These are phyloP conservation scores for Stratiomys singularior DNA, from an alignment of 2,888 invertebrate species.

Conservation along the genomic window DNA sequence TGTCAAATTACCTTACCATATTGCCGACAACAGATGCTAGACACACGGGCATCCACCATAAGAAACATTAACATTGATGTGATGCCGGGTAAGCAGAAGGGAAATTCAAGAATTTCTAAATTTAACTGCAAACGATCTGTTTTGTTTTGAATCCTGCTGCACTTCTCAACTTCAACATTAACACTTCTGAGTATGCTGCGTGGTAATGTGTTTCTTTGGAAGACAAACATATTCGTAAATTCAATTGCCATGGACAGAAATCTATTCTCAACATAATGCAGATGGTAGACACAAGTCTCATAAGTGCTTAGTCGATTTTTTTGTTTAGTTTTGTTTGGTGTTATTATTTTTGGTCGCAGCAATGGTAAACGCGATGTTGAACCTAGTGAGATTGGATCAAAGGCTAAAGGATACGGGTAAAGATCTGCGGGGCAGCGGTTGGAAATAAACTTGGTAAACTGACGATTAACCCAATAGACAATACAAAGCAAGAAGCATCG, in stretches of 20 bases:
- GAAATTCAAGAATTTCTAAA: neutral
- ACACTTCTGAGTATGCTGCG: neutral
- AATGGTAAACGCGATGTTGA: neutral
- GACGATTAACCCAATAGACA: too few species aligned
- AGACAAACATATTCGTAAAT: neutral
- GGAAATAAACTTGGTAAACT: neutral
- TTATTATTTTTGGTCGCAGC: neutral
- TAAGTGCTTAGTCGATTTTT: neutral
- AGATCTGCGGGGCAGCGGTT: neutral
- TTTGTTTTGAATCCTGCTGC: neutral
- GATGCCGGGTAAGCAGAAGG: neutral
- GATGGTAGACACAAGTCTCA: conserved; percentile 29
- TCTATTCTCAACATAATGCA: neutral
- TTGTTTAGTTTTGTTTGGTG: neutral
- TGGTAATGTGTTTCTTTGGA: neutral
- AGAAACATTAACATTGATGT: neutral
- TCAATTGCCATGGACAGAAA: neutral
- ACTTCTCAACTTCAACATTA: neutral
- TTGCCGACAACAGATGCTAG: conserved; percentile 18
- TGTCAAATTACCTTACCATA: conserved; percentile 19
- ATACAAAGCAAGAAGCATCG: neutral
- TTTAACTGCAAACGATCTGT: conserved; percentile 17
- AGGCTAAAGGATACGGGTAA: neutral
- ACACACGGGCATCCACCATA: conserved; percentile 1
- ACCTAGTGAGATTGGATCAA: neutral